Conservation (phyloP, 2,113 vertebrate species). For the Podiceps cristatus region DNA sequence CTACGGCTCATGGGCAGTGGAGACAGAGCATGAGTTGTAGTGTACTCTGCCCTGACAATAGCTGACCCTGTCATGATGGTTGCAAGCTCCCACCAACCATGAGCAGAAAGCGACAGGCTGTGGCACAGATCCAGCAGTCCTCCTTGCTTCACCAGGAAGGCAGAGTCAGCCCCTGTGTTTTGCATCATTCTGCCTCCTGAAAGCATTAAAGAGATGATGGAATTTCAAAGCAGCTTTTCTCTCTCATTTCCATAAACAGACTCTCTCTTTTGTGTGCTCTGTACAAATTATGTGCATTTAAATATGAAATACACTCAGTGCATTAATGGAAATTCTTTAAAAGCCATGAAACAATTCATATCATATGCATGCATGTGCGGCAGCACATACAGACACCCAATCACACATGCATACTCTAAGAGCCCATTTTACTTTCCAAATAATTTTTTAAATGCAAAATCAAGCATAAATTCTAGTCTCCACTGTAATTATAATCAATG, state of each 20-base stretch:
- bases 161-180: neutral
- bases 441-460: constrained; percentile 39
- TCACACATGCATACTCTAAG: neutral
- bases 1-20: neutral
- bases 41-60: neutral
- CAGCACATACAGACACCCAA: neutral
- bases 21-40: neutral
- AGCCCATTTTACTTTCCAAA: constrained; percentile 33
- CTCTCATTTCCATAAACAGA: neutral
- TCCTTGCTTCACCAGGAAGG: fast-evolving
- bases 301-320: neutral
- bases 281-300: neutral
- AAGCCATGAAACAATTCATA: neutral
- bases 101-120: neutral
- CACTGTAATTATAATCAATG: constrained; percentile 74
- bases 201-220: neutral
- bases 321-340: neutral
- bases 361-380: neutral
- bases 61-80: neutral
- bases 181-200: neutral
- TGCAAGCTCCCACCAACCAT: neutral
- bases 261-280: neutral
- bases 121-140: neutral
- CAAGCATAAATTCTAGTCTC: constrained; percentile 39
- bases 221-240: neutral